Percentiles rank a stretch among this genome's conserved stretches.
These are phyloP conservation scores for Lithodes maja DNA, from an alignment of 2,888 invertebrate genomes.

Conservation along the genomic window DNA sequence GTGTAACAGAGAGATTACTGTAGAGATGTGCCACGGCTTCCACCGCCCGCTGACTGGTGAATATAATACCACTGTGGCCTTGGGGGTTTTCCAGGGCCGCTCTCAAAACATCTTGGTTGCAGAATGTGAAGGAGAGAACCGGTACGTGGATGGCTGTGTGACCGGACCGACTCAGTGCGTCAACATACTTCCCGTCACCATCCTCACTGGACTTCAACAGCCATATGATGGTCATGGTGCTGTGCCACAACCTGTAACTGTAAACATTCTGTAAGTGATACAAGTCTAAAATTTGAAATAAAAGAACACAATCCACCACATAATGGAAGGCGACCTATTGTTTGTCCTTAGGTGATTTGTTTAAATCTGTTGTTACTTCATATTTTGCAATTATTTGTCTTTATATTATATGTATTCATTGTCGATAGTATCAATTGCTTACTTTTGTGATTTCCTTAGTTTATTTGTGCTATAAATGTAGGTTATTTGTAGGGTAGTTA, in stretches of 20 bases:
- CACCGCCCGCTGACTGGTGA: conserved; percentile 65
- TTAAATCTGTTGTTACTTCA: too few species aligned
- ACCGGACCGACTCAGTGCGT: conserved; percentile 23
- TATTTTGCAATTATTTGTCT: too few species aligned
- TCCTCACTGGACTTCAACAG: conserved; percentile 49
- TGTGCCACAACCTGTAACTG: neutral
- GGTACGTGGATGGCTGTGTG: conserved; percentile 42
- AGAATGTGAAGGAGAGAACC: conserved; percentile 38
- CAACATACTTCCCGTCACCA: conserved; percentile 24
- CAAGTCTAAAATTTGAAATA: too few species aligned
- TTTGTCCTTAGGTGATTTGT: too few species aligned
- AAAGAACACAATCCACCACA: too few species aligned
- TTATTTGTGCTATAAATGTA: too few species aligned
- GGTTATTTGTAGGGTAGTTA: too few species aligned
- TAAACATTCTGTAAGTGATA: too few species aligned
- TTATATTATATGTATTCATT: too few species aligned
- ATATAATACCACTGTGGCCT: conserved; percentile 60
- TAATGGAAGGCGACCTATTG: too few species aligned
- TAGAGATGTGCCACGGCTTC: conserved; percentile 57
- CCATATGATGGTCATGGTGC: conserved; percentile 48
- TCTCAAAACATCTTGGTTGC: conserved; percentile 39
- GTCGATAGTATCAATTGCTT: too few species aligned
- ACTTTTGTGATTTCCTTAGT: too few species aligned
- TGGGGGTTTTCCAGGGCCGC: conserved; percentile 42
- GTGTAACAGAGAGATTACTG: conserved; percentile 15